phyloP scores from a whole-genome alignment of 2,888 invertebrate species.

The Drosophila koepferae region DNA sequence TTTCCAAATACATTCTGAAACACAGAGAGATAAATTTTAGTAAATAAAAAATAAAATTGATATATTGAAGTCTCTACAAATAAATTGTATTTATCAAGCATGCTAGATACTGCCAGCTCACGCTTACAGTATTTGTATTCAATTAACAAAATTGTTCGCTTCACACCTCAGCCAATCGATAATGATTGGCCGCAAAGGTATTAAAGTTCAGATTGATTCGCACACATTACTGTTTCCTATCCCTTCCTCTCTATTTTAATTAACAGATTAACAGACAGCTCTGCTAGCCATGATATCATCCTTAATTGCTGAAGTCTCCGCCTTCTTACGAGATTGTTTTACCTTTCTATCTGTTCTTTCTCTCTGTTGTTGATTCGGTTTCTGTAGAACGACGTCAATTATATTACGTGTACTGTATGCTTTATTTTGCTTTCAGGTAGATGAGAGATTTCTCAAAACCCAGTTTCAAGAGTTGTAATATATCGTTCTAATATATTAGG shows the following conservation, averaged over 20 bases:
- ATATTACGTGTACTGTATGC: too few relatives aligned
- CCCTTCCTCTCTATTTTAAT: neutral
- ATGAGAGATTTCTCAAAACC: too few relatives aligned
- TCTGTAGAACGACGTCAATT: too few relatives aligned
- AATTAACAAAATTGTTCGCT: neutral
- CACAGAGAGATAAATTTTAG: neutral
- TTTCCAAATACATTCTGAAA: constrained; percentile 20
- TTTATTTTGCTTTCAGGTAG: too few relatives aligned
- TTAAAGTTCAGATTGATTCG: neutral
- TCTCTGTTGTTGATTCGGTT: too few relatives aligned
- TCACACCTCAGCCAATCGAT: neutral
- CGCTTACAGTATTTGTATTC: neutral
- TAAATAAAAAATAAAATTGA: neutral
- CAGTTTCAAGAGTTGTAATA: too few relatives aligned
- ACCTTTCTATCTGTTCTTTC: too few relatives aligned
- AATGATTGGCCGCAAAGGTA: neutral
- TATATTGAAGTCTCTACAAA: neutral
- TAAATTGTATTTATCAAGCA: neutral
- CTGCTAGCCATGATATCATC: neutral
- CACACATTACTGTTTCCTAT: neutral
- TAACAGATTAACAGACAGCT: neutral
- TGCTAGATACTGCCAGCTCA: neutral
- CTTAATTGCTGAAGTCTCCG: neutral
- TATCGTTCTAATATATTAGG: too few relatives aligned
- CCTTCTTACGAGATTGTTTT: too few relatives aligned